Percentiles rank a stretch among this genome's conserved stretches.
These are phyloP conservation scores for Neosilurus mollespiculum DNA, from an alignment of 2,797 vertebrate genomes.

Conservation along the genomic window DNA sequence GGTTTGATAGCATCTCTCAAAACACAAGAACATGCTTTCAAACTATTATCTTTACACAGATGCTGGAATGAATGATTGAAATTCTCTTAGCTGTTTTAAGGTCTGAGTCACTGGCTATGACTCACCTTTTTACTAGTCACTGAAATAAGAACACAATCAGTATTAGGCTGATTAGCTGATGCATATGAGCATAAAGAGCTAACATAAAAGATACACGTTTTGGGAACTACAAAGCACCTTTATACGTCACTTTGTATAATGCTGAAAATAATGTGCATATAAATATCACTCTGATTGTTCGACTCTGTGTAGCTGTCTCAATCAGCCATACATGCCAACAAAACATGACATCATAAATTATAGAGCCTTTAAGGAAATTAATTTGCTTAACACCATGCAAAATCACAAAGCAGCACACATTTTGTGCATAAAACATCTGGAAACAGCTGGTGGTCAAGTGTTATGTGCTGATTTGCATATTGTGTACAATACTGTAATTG, in stretches of 20 bases:
- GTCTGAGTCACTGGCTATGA: slow-evolving; percentile 11
- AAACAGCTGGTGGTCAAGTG: slow-evolving; percentile 32
- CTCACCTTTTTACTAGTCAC: not conserved
- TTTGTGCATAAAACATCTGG: slow-evolving; percentile 14
- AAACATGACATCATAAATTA: slow-evolving; percentile 21
- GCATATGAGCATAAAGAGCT: not conserved
- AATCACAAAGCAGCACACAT: slow-evolving; percentile 10
- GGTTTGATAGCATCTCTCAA: not conserved
- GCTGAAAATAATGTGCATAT: not conserved
- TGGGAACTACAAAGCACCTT: not conserved
- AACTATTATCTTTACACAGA: not conserved
- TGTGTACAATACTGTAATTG: not conserved
- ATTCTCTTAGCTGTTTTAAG: not conserved
- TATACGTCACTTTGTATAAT: not conserved
- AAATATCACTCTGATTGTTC: not conserved
- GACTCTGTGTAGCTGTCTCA: not conserved
- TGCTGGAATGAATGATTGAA: not conserved
- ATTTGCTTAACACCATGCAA: slow-evolving; percentile 37
- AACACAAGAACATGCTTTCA: not conserved
- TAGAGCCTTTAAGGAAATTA: not conserved
- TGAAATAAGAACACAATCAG: not conserved
- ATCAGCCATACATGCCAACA: slow-evolving; percentile 1
- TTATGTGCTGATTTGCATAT: slow-evolving; percentile 15
- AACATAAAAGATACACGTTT: not conserved
- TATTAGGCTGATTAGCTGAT: not conserved